Percentiles rank a stretch among this genome's conserved stretches.
phyloP scores from a whole-genome alignment of 2,888 invertebrate genomes.

The Athetis lepigone region DNA sequence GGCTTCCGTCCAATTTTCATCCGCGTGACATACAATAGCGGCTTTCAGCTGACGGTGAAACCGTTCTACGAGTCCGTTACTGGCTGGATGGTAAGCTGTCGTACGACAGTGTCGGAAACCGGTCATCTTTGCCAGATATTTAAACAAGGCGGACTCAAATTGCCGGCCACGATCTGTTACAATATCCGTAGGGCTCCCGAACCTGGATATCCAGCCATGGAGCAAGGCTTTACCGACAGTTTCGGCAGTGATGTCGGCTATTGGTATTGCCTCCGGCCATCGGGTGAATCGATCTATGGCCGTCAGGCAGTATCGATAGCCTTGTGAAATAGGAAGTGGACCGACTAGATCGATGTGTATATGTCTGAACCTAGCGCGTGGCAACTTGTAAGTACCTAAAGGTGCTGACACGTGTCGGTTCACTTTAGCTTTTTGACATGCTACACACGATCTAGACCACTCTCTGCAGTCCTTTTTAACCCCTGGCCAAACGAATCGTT shows the following conservation, averaged over 20 bases:
- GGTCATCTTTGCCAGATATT: not conserved
- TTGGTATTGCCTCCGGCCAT: no score
- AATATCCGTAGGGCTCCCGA: no score
- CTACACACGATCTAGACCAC: slow-evolving; percentile 67
- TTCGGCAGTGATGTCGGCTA: no score
- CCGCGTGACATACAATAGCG: slow-evolving; percentile 1
- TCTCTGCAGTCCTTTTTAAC: slow-evolving; percentile 67
- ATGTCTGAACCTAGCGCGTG: slow-evolving; percentile 57
- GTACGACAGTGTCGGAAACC: slow-evolving; percentile 5
- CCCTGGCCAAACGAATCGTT: slow-evolving; percentile 73
- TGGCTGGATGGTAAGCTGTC: slow-evolving; percentile 13
- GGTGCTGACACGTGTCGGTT: slow-evolving; percentile 67
- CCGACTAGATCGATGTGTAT: slow-evolving; percentile 14
- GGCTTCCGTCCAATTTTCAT: not conserved
- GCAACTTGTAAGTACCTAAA: slow-evolving; percentile 55
- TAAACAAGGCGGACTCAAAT: slow-evolving; percentile 1
- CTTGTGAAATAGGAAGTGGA: no score
- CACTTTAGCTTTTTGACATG: slow-evolving; percentile 72
- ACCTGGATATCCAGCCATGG: no score
- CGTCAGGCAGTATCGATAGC: slow-evolving; percentile 26
- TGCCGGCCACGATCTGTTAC: no score
- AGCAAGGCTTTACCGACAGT: no score
- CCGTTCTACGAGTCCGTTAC: no score
- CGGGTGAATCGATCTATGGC: no score
- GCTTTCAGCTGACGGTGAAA: slow-evolving; percentile 8